A percentile compares a stretch with the other conserved stretches of the same genome.
phyloP scores from a whole-genome alignment of 2,888 invertebrate genomes.

The Liodrosophila aerea region DNA sequence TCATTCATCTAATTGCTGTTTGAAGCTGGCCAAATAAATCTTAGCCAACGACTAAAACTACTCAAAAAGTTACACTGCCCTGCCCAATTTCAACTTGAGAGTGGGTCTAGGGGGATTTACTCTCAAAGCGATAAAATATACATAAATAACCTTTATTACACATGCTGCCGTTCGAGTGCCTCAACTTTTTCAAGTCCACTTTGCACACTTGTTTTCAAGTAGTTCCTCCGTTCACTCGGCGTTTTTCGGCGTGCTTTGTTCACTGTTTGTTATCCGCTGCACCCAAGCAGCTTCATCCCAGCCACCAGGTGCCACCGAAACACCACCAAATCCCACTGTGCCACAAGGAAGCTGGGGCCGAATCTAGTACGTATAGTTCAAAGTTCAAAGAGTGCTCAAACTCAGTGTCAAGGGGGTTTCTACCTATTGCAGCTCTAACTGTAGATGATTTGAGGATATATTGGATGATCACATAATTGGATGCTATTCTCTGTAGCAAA shows the following conservation, averaged over 20 bases:
- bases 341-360: slow-evolving; percentile 23
- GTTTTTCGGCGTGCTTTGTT: slow-evolving; percentile 46
- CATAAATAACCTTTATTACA: slow-evolving; percentile 77
- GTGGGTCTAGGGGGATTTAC: slow-evolving; percentile 1
- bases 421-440: too few species aligned
- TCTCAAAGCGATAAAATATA: slow-evolving; percentile 62
- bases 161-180: slow-evolving; percentile 73
- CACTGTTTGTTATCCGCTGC: slow-evolving; percentile 9
- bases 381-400: slow-evolving; percentile 30
- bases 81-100: slow-evolving; percentile 43
- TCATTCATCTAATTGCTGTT: slow-evolving; percentile 68
- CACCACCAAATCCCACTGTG: slow-evolving; percentile 22
- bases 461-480: too few species aligned
- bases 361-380: slow-evolving; percentile 34
- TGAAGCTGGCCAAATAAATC: slow-evolving; percentile 67
- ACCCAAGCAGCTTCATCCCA: not conserved
- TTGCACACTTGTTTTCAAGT: slow-evolving; percentile 71
- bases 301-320: slow-evolving; percentile 18
- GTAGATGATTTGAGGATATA: too few species aligned
- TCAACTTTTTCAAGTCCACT: slow-evolving; percentile 75
- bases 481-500: too few species aligned
- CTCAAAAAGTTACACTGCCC: slow-evolving; percentile 49
- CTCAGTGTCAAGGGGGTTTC: slow-evolving; percentile 12
- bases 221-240: slow-evolving; percentile 43
- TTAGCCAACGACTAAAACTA: slow-evolving; percentile 41